Conservation (phyloP, 2,888 invertebrate genomes). For the Temnothorax unifasciatus region DNA sequence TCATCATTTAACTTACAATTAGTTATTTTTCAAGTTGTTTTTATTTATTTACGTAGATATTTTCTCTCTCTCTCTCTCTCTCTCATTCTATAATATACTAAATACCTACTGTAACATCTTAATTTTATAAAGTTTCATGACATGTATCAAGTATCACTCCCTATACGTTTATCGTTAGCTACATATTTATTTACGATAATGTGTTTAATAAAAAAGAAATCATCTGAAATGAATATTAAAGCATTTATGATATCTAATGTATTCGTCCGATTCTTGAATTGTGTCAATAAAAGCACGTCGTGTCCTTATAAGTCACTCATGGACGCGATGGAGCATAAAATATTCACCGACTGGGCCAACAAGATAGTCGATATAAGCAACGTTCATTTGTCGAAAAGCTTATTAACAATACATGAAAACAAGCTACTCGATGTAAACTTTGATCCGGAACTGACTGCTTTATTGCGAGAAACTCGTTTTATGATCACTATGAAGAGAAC, state of each 20-base stretch:
- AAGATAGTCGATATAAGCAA: conserved; percentile 90
- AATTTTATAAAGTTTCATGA: not conserved
- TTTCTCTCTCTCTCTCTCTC: no score
- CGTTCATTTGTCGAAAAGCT: conserved; percentile 88
- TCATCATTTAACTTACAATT: not conserved
- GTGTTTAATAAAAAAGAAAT: not conserved
- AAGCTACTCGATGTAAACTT: conserved; percentile 90
- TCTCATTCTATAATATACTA: not conserved
- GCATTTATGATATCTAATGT: not conserved
- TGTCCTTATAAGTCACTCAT: conserved; percentile 86
- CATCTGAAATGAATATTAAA: not conserved
- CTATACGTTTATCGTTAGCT: not conserved
- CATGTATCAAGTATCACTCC: not conserved
- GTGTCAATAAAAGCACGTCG: not conserved
- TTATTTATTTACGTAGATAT: not conserved
- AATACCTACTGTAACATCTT: not conserved
- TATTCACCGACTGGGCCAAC: conserved; percentile 91
- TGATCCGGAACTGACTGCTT: conserved; percentile 89
- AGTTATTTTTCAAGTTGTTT: not conserved
- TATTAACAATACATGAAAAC: conserved; percentile 88
- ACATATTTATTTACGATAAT: not conserved
- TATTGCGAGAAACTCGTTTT: conserved; percentile 94
- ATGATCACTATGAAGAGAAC: conserved; percentile 90
- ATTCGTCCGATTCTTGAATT: not conserved
- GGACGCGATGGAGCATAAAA: conserved; percentile 88